phyloP scores from a whole-genome alignment of 2,797 vertebrate species.

The Myiotriccus ornatus region DNA sequence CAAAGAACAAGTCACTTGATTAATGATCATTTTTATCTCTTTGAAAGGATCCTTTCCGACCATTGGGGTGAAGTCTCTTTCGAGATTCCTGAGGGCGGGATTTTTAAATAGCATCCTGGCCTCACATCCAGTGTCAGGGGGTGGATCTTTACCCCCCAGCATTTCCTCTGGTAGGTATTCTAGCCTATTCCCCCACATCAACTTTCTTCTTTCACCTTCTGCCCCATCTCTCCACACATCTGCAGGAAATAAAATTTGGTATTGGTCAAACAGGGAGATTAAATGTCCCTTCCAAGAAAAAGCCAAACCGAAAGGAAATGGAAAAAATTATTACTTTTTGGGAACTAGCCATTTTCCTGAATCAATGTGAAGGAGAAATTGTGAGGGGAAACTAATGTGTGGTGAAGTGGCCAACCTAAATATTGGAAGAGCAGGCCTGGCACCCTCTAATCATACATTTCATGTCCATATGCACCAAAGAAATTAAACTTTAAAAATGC shows the following conservation, averaged over 20 bases:
- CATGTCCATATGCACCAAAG: background rate
- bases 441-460: background rate
- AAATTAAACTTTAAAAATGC: background rate
- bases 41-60: constrained; percentile 80
- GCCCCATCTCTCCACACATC: background rate
- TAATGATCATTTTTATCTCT: constrained; percentile 75
- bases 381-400: background rate
- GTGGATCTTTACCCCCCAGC: constrained; percentile 77
- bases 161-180: constrained; percentile 79
- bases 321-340: background rate
- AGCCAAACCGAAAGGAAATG: background rate
- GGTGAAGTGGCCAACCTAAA: background rate
- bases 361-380: background rate
- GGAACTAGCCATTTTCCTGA: background rate
- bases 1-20: constrained; percentile 47
- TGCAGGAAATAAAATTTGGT: background rate
- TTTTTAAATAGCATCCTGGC: constrained; percentile 79
- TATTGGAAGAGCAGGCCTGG: background rate
- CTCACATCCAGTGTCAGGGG: constrained; percentile 76
- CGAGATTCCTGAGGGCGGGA: constrained; percentile 79
- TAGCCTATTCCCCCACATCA: background rate
- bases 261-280: background rate
- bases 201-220: background rate
- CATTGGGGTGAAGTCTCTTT: constrained; percentile 79
- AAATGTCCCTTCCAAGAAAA: background rate